Conservation (phyloP, 2,113 vertebrate genomes). For the Puma concolor region DNA sequence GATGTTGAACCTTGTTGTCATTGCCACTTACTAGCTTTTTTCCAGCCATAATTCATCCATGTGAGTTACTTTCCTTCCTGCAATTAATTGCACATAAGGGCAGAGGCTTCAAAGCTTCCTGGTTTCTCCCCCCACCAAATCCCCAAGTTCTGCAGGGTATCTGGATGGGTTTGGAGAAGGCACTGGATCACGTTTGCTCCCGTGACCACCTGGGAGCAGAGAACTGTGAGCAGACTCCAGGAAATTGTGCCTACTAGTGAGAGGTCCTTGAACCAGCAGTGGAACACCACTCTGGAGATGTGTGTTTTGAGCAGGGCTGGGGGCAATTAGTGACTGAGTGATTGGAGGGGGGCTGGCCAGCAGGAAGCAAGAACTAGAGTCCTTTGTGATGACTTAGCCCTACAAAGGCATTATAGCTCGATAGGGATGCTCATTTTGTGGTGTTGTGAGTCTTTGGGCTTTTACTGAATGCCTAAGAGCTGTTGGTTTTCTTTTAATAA, state of each 20-base stretch:
- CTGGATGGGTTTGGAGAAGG: background rate
- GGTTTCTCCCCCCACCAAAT: background rate
- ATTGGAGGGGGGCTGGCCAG: background rate
- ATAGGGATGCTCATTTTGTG: background rate
- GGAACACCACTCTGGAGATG: background rate
- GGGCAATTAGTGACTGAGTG: background rate
- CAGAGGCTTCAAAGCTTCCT: background rate
- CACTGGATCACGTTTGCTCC: background rate
- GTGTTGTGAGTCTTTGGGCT: background rate
- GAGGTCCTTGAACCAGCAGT: background rate
- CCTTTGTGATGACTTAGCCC: background rate
- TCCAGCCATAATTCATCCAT: background rate
- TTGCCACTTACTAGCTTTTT: background rate
- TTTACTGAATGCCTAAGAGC: conserved; percentile 9
- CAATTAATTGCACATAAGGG: background rate
- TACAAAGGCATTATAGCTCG: background rate
- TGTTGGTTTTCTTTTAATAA: conserved; percentile 11
- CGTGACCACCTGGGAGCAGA: background rate
- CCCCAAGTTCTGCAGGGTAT: background rate
- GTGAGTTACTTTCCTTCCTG: background rate
- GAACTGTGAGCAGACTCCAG: background rate
- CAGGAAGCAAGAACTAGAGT: background rate
- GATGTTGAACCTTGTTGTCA: background rate
- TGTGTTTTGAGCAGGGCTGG: background rate
- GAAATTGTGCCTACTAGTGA: background rate